Evolutionary conservation across 2,113 vertebrate genomes (phyloP).

Genomic region (Corynorhinus townsendii): DNA sequence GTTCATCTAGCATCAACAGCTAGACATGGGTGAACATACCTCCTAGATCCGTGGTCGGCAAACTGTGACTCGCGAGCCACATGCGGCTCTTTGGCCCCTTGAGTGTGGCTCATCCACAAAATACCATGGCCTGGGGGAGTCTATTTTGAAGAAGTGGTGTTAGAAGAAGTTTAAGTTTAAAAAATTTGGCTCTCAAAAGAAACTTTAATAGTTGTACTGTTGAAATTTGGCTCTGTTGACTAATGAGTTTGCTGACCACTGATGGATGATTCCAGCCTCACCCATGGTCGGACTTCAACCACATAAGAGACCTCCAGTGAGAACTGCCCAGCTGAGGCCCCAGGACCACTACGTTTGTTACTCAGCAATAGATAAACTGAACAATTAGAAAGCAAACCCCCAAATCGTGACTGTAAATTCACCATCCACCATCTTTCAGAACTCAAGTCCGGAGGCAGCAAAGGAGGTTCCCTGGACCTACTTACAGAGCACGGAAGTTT

Average conservation of each 20-base stretch:
- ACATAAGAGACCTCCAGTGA: neutral
- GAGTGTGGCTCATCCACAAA: no score
- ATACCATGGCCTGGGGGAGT: no score
- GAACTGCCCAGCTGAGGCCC: neutral
- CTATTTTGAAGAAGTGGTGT: no score
- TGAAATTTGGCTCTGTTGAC: no score
- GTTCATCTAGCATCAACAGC: neutral
- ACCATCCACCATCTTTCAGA: neutral
- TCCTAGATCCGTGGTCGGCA: neutral
- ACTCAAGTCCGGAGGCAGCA: rapidly evolving
- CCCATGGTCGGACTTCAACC: neutral
- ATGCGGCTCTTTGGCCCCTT: no score
- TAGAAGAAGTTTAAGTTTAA: no score
- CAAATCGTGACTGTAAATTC: neutral
- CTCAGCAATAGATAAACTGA: neutral
- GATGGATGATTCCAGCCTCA: neutral
- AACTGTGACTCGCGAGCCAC: no score
- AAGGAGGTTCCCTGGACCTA: neutral
- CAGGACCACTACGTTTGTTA: neutral
- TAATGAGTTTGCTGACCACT: no score
- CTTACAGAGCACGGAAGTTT: constrained; percentile 87
- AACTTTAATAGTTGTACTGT: no score
- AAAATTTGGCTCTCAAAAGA: no score
- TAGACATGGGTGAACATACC: neutral
- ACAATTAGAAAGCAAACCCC: neutral